Evolutionary conservation across 35 echinoderm and acorn worm species (phyloP).

Genomic region (Hemicentrotus pulcherrimus): DNA sequence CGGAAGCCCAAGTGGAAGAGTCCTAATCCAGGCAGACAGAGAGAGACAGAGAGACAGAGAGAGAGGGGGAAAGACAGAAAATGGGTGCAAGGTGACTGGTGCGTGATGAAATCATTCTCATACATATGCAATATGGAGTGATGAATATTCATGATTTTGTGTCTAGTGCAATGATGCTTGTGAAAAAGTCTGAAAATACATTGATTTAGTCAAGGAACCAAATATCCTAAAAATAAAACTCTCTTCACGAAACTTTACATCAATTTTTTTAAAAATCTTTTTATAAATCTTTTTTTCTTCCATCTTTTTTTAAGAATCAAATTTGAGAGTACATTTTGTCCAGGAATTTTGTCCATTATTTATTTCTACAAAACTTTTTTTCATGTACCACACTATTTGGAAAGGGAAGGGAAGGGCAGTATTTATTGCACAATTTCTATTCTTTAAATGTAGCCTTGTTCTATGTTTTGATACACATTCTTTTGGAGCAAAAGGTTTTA

Average conservation of each 20-base stretch:
- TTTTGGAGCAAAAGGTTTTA: neutral
- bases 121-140: conserved; percentile 50
- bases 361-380: neutral
- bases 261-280: too few relatives aligned
- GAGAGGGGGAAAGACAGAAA: conserved; percentile 35
- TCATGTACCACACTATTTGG: neutral
- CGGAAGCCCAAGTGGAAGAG: conserved; percentile 56
- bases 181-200: conserved; percentile 38
- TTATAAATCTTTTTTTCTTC: too few relatives aligned
- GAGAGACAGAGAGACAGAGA: neutral
- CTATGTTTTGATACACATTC: neutral
- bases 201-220: neutral
- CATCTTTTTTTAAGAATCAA: neutral
- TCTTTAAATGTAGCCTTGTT: neutral
- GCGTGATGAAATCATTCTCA: conserved; percentile 50
- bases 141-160: conserved; percentile 55
- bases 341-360: neutral
- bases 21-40: conserved; percentile 59
- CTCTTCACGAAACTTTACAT: too few relatives aligned
- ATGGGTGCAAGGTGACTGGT: conserved; percentile 52
- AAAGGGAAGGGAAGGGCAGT: neutral
- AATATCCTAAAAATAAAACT: neutral
- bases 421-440: neutral
- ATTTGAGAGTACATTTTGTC: neutral
- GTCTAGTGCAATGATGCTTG: conserved; percentile 49